These are phyloP conservation scores for Sebastes ruberrimus DNA, from an alignment of 2,797 vertebrate genomes.

Conservation along the genomic window DNA sequence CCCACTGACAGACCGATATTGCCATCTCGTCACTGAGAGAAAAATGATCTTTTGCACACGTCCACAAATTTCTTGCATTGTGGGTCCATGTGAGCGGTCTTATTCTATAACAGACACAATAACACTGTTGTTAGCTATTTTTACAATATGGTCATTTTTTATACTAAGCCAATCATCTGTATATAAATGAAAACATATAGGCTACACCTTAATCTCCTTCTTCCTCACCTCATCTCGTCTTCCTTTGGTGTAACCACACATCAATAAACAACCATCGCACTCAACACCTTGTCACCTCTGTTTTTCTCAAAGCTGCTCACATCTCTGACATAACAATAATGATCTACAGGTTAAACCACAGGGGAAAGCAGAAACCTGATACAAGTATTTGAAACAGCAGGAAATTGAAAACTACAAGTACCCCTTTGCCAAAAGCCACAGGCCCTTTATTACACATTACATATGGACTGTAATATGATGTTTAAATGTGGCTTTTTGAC, in stretches of 20 bases:
- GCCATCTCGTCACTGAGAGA: too few species aligned
- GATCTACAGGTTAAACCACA: conserved; percentile 7
- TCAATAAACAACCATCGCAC: not conserved
- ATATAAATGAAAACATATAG: not conserved
- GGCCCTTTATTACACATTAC: not conserved
- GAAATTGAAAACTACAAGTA: not conserved
- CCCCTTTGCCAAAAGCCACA: not conserved
- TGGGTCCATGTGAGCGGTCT: not conserved
- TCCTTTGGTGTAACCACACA: not conserved
- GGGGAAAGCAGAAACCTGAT: not conserved
- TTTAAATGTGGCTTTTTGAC: conserved; percentile 15
- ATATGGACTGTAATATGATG: not conserved
- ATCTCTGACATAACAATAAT: not conserved
- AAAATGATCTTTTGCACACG: not conserved
- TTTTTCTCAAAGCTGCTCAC: not conserved
- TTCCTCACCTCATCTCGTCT: not conserved
- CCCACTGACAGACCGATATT: not conserved
- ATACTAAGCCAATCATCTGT: not conserved
- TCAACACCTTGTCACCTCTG: not conserved
- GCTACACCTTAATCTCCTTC: not conserved
- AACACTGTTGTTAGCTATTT: not conserved
- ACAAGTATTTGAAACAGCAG: not conserved
- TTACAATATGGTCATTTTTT: not conserved
- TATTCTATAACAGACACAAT: not conserved
- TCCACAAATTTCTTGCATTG: not conserved